phyloP scores from a whole-genome alignment of 2,797 vertebrate genomes.

The Sebastes cheni region DNA sequence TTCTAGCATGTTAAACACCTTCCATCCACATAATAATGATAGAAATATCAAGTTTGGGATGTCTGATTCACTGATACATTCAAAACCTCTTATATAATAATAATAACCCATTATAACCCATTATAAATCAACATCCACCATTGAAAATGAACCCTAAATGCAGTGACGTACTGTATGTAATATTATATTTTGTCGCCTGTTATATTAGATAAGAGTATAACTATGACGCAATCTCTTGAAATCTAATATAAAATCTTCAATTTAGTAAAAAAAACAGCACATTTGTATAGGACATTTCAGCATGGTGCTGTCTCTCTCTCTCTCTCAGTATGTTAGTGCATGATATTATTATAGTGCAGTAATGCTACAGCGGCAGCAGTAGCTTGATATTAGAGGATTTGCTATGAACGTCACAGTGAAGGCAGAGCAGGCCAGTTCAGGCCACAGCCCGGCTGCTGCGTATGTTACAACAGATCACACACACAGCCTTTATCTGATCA shows the following conservation, averaged over 20 bases:
- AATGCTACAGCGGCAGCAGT: background rate
- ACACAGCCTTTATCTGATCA: conserved; percentile 5
- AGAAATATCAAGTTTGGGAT: background rate
- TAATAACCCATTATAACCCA: background rate
- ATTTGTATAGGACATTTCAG: too few relatives aligned
- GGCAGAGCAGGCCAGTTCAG: conserved; percentile 28
- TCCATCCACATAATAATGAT: background rate
- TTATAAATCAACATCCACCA: background rate
- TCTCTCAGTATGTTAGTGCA: background rate
- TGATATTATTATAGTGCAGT: conserved; percentile 4
- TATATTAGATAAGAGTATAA: background rate
- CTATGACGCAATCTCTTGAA: conserved; percentile 15
- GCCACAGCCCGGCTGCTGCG: conserved; percentile 49
- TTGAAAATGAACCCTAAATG: background rate
- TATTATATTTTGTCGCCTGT: background rate
- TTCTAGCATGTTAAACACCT: background rate
- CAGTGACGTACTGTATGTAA: conserved; percentile 7
- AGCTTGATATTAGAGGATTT: conserved; percentile 41
- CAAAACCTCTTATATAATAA: background rate
- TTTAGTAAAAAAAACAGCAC: too few relatives aligned
- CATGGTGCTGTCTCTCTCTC: background rate
- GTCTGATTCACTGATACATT: background rate
- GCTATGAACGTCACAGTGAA: conserved; percentile 42
- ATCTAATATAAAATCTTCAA: background rate
- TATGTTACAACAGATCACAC: conserved; percentile 4